phyloP scores from a whole-genome alignment of 2,113 vertebrate species.

The Mustelus asterias region DNA sequence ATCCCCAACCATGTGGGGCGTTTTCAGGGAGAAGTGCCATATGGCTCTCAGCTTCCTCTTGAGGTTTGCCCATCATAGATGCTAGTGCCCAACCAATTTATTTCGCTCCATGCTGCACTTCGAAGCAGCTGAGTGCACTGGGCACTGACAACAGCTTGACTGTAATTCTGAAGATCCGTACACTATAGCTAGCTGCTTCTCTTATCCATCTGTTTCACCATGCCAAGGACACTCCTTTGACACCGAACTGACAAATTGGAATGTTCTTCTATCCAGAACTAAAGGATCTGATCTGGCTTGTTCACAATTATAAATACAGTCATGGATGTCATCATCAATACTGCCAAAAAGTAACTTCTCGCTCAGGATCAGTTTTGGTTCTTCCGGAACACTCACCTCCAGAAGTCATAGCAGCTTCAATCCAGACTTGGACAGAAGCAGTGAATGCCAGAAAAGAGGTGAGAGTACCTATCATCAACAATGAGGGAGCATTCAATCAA shows the following conservation, averaged over 20 bases:
- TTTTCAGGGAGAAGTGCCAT: not conserved
- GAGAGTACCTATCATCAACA: not conserved
- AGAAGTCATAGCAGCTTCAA: not conserved
- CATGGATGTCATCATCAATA: not conserved
- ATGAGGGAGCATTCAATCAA: not conserved
- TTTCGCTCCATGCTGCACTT: not conserved
- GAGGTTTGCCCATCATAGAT: not conserved
- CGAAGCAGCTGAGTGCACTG: not conserved
- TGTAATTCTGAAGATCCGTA: not conserved
- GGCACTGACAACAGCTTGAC: not conserved
- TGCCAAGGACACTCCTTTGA: not conserved
- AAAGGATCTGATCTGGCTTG: not conserved
- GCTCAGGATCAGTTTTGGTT: not conserved
- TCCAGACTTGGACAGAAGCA: not conserved
- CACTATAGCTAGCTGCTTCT: not conserved
- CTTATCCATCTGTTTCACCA: not conserved
- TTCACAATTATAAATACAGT: not conserved
- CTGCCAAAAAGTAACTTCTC: not conserved
- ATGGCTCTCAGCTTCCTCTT: not conserved
- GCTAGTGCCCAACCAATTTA: conserved; percentile 2
- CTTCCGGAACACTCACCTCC: not conserved
- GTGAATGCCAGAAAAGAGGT: not conserved
- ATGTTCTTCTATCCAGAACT: not conserved
- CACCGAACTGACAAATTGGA: too few relatives aligned
- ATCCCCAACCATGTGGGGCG: not conserved